phyloP scores from a whole-genome alignment of 2,113 vertebrate species.

The Centrocercus urophasianus region DNA sequence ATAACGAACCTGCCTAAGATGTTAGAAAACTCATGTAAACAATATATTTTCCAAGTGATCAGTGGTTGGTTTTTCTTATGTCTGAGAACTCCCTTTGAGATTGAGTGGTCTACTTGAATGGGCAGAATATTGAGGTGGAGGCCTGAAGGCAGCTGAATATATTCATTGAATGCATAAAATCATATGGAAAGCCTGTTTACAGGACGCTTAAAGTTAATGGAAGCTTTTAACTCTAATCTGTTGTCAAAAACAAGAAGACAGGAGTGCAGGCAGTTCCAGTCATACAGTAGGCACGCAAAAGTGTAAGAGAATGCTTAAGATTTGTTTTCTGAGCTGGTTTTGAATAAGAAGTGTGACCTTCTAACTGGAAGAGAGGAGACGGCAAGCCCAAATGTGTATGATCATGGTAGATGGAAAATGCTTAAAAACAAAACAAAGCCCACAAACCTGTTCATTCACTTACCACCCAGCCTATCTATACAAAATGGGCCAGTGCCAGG shows the following conservation, averaged over 20 bases:
- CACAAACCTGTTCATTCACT: background rate
- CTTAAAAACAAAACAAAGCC: background rate
- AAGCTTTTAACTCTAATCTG: background rate
- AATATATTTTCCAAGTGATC: background rate
- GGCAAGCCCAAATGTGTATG: background rate
- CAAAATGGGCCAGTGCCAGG: background rate
- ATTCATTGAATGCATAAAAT: background rate
- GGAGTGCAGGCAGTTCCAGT: background rate
- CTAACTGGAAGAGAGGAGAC: background rate
- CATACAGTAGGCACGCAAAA: background rate
- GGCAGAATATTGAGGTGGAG: background rate
- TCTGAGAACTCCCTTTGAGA: background rate
- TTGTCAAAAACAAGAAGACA: background rate
- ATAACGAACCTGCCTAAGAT: background rate
- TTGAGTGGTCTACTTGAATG: fast-evolving
- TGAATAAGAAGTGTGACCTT: background rate
- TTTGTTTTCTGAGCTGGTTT: background rate
- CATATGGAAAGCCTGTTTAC: background rate
- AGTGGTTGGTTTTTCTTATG: background rate
- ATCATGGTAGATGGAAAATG: background rate
- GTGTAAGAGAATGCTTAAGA: background rate
- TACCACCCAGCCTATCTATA: background rate
- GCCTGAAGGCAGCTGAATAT: background rate
- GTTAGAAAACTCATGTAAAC: background rate
- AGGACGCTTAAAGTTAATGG: background rate